Evolutionary conservation across 1,140 invertebrate genomes (phyloP).

Genomic region (Mycetomoellerius zeteki): DNA sequence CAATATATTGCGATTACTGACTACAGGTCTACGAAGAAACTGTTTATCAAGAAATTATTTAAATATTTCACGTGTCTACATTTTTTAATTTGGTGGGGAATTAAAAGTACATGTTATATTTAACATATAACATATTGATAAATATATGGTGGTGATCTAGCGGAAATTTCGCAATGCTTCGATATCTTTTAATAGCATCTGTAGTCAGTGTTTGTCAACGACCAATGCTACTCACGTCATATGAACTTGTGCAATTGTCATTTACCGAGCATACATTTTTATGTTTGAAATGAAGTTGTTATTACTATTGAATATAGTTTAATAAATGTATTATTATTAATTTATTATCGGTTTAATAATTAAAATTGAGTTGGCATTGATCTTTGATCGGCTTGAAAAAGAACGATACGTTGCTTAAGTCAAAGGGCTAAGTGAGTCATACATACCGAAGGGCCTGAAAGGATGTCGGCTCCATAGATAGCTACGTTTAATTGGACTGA

Average conservation of each 20-base stretch:
- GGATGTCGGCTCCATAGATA: slow-evolving; percentile 96
- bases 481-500: slow-evolving; percentile 95
- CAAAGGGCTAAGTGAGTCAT: neutral
- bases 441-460: slow-evolving; percentile 94
- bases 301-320: neutral
- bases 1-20: neutral
- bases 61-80: neutral
- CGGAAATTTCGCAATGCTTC: neutral
- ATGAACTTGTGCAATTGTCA: slow-evolving; percentile 12
- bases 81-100: neutral
- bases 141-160: neutral
- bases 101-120: neutral
- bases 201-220: slow-evolving; percentile 26
- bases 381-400: neutral
- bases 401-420: neutral
- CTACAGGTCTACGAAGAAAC: neutral
- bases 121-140: neutral
- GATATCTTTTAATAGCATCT: slow-evolving; percentile 36
- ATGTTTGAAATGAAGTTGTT: neutral
- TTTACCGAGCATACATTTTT: neutral
- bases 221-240: slow-evolving; percentile 43
- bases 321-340: neutral
- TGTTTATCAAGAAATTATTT: too few species aligned
- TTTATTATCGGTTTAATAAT: neutral
- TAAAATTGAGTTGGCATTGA: slow-evolving; percentile 19